phyloP scores from a whole-genome alignment of 2,888 invertebrate species.

The Amiota communis region DNA sequence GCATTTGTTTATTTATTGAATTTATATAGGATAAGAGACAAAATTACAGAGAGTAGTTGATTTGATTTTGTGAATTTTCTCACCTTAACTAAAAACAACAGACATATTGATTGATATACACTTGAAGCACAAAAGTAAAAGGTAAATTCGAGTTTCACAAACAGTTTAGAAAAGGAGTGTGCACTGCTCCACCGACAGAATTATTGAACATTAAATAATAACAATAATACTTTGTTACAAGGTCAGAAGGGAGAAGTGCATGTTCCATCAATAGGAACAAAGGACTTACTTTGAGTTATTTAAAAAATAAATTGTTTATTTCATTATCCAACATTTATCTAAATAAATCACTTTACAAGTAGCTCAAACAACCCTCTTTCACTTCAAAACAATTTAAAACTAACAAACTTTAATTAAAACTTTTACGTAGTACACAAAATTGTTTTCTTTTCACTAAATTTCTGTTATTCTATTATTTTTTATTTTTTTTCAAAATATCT shows the following conservation, averaged over 20 bases:
- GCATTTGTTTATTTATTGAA: neutral
- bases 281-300: neutral
- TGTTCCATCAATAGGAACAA: neutral
- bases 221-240: too few relatives aligned
- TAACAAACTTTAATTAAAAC: slow-evolving; percentile 13
- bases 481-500: neutral
- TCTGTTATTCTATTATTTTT: neutral
- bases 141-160: too few relatives aligned
- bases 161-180: too few relatives aligned
- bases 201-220: too few relatives aligned
- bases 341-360: neutral
- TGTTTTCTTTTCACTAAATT: neutral
- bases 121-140: too few relatives aligned
- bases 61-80: too few relatives aligned
- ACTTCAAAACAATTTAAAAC: neutral
- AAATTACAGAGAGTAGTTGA: neutral
- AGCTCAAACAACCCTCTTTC: neutral
- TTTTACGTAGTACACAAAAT: neutral
- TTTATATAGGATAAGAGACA: neutral
- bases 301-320: neutral
- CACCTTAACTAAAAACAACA: too few relatives aligned
- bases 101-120: too few relatives aligned
- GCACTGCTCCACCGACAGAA: too few relatives aligned
- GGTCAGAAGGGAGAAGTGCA: neutral
- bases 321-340: neutral